Evolutionary conservation across 2,797 vertebrate genomes (phyloP).

Genomic region (Lycodopsis pacificus): DNA sequence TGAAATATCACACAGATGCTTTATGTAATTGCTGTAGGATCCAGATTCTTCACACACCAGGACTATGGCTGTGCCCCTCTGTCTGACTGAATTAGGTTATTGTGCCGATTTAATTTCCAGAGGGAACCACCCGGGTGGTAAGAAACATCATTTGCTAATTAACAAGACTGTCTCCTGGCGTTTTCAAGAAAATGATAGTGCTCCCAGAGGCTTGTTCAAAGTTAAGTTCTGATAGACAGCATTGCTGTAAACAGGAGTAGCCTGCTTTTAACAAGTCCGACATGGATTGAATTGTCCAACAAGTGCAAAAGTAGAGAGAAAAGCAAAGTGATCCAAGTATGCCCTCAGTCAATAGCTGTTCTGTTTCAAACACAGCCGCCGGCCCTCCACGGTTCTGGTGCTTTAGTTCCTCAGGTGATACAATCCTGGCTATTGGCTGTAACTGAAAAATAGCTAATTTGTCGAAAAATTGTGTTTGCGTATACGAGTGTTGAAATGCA

Average conservation of each 20-base stretch:
- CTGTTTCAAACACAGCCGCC: background rate
- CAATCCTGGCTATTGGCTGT: background rate
- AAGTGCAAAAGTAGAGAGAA: constrained; percentile 1
- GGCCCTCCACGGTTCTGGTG: background rate
- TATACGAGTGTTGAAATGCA: background rate
- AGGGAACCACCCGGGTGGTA: constrained; percentile 69
- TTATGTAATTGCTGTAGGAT: constrained; percentile 23
- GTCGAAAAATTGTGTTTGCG: background rate
- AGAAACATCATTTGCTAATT: constrained; percentile 79
- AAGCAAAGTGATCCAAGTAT: constrained; percentile 2
- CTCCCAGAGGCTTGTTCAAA: constrained; percentile 63
- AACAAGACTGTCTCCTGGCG: constrained; percentile 75
- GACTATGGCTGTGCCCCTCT: constrained; percentile 19
- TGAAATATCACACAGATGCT: constrained; percentile 23
- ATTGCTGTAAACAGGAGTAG: constrained; percentile 63
- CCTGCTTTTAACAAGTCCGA: constrained; percentile 18
- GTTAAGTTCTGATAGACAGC: constrained; percentile 53
- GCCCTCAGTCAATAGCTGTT: background rate
- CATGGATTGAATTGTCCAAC: constrained; percentile 26
- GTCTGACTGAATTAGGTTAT: constrained; percentile 80
- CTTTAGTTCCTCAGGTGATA: background rate
- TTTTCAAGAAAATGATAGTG: constrained; percentile 67
- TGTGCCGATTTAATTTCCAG: constrained; percentile 79
- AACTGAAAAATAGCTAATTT: too few species aligned
- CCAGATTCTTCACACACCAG: constrained; percentile 37